Conservation (phyloP, 2,797 vertebrate genomes). For the Tiaroga cobitis region DNA sequence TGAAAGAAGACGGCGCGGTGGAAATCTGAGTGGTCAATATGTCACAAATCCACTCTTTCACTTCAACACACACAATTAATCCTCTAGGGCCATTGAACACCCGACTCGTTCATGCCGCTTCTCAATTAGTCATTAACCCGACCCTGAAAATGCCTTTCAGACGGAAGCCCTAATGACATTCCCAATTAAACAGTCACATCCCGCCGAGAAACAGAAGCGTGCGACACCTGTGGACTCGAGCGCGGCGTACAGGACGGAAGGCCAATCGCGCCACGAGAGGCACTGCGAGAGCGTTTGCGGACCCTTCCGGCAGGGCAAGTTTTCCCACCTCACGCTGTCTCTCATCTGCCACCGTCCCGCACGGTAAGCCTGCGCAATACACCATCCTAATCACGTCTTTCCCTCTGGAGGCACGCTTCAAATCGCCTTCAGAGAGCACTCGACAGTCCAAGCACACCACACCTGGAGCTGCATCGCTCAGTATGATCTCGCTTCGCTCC, state of each 20-base stretch:
- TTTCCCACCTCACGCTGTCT: conserved; percentile 16
- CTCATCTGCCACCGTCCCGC: background rate
- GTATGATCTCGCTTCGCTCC: conserved; percentile 51
- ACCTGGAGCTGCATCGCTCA: conserved; percentile 50
- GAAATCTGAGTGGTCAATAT: conserved; percentile 45
- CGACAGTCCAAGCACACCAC: conserved; percentile 57
- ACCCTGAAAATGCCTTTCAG: conserved; percentile 44
- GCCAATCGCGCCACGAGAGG: background rate
- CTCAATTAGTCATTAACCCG: conserved; percentile 57
- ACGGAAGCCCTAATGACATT: conserved; percentile 34
- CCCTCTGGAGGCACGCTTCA: conserved; percentile 53
- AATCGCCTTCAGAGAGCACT: conserved; percentile 58
- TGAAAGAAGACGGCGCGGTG: conserved; percentile 30
- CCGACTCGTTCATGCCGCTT: conserved; percentile 43
- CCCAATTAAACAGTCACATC: conserved; percentile 53
- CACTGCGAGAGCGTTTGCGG: background rate
- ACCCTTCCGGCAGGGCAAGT: background rate
- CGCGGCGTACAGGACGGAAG: background rate
- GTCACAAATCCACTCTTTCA: conserved; percentile 39
- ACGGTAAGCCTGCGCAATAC: conserved; percentile 37
- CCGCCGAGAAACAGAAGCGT: conserved; percentile 24
- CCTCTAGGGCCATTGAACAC: conserved; percentile 47
- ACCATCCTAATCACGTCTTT: conserved; percentile 63
- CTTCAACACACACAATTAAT: conserved; percentile 54
- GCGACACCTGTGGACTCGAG: conserved; percentile 42